Percentiles rank a stretch among this genome's conserved stretches.
Conservation (phyloP, 2,888 invertebrate species). For the Napeogenes sylphis region DNA sequence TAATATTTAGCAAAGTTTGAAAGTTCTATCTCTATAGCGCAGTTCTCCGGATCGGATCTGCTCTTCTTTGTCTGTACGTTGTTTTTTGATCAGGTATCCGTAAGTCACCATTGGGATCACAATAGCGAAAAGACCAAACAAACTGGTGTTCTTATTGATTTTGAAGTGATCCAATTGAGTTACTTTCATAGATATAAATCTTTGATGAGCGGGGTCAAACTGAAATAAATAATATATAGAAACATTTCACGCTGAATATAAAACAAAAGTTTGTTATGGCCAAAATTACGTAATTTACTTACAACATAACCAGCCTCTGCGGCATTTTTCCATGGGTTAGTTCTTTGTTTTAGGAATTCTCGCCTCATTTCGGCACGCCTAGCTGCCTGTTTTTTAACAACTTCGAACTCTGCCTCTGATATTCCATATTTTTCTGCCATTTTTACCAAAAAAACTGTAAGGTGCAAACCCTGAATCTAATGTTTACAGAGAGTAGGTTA, state of each 20-base stretch:
- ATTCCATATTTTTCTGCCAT: slow-evolving; percentile 76
- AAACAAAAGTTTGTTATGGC: slow-evolving; percentile 3
- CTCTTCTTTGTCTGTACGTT: slow-evolving; percentile 75
- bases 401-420: slow-evolving; percentile 66
- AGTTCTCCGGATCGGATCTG: slow-evolving; percentile 83
- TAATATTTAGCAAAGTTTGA: slow-evolving; percentile 42
- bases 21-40: slow-evolving; percentile 84
- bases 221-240: slow-evolving; percentile 61
- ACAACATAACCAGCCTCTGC: slow-evolving; percentile 84
- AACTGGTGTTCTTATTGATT: slow-evolving; percentile 77
- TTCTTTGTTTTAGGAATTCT: slow-evolving; percentile 83
- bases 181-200: slow-evolving; percentile 84
- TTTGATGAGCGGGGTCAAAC: slow-evolving; percentile 89
- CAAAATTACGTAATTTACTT: slow-evolving; percentile 77
- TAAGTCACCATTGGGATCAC: slow-evolving; percentile 76
- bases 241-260: slow-evolving; percentile 2
- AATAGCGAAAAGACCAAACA: slow-evolving; percentile 70
- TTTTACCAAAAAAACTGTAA: slow-evolving; percentile 29
- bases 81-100: slow-evolving; percentile 72
- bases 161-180: slow-evolving; percentile 81
- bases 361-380: slow-evolving; percentile 79
- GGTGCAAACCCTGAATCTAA: background rate
- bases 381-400: slow-evolving; percentile 79
- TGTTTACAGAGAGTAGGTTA: background rate
- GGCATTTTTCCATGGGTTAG: slow-evolving; percentile 85